phyloP scores from a whole-genome alignment of 2,797 vertebrate species.

The Parauchenoglanis punctatus region DNA sequence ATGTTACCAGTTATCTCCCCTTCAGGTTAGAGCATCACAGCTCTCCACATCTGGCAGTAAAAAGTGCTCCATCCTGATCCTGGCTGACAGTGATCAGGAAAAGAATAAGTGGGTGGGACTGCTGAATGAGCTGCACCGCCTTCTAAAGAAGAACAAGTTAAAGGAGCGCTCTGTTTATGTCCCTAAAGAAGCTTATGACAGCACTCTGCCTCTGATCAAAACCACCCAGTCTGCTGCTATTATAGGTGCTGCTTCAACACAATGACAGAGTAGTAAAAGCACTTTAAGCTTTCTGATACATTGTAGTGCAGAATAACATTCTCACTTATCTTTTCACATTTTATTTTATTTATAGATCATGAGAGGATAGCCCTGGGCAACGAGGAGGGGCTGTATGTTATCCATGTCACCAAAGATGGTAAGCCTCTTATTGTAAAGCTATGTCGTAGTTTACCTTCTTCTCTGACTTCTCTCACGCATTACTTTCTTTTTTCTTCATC shows the following conservation, averaged over 20 bases:
- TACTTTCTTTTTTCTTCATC: not conserved
- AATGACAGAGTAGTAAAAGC: not conserved
- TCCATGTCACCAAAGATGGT: conserved; percentile 99
- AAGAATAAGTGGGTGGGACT: conserved; percentile 95
- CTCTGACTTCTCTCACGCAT: not conserved
- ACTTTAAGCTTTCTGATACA: not conserved
- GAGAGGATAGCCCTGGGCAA: conserved; percentile 96
- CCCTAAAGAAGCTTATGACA: conserved; percentile 97
- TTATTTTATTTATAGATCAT: conserved; percentile 81
- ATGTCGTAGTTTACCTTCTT: not conserved
- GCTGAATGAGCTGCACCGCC: conserved; percentile 91
- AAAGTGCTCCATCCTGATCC: conserved; percentile 93
- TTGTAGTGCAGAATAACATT: not conserved
- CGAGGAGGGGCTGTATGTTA: conserved; percentile 95
- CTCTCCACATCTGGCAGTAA: conserved; percentile 86
- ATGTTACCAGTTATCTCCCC: not conserved
- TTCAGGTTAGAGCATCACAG: conserved; percentile 93
- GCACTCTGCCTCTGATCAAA: conserved; percentile 96
- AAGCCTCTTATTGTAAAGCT: conserved; percentile 61
- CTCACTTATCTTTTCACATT: not conserved
- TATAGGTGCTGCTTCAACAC: conserved; percentile 48
- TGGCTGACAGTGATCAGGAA: conserved; percentile 93
- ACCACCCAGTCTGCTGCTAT: conserved; percentile 90
- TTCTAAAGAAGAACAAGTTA: conserved; percentile 97
- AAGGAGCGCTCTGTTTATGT: conserved; percentile 95